Evolutionary conservation across 2,113 vertebrate species (phyloP), one percentile per base, ranked within the genome.

Genomic region (Aramus guarauna): DNA sequence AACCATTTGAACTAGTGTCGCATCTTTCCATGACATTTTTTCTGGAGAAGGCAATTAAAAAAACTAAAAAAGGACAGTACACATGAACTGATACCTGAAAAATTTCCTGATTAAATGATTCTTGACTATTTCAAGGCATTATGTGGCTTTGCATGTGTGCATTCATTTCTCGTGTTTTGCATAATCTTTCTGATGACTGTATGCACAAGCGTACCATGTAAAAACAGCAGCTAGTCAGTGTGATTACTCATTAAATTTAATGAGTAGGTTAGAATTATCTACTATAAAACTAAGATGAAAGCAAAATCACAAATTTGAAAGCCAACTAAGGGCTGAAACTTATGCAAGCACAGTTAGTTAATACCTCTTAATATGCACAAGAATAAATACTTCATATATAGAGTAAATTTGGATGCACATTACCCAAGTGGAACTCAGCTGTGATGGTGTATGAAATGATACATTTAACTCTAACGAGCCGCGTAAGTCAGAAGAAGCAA

Each of bases 201-300:
- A 26, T 79, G 87, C 29, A 78, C 39, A 91, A 92, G 62, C 15
- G 34, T 56, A 58, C 64, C n/a, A 30, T 24, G 22, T 34, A 88
- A 80, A 91, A 94, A 92, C 45, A 95, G 55, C 76, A 95, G 92
- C 84, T 45, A 92, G 55, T 60, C 83, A 58, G 66, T 55, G 7
- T 77, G 94, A 94, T 94, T 94, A 55, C 48, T 93, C 89, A 96
- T 97, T 91, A 97, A 83, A 63, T 93, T 90, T 97, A 97, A 97
- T 96, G 86, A 97, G 89, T 77, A 92, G 78, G 81, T 94, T 92
- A 92, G 92, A 96, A 94, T 97, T 92, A 98, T 64, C 69, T 91
- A 53, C 68, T 82, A 66, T 90, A 94, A 94, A 96, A 90, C 27
- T 47, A 94, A 81, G 68, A 96, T 74, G 87, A 92, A 96, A 93